Conservation (phyloP, 1,140 invertebrate species). For the Philopotamus ludificatus region DNA sequence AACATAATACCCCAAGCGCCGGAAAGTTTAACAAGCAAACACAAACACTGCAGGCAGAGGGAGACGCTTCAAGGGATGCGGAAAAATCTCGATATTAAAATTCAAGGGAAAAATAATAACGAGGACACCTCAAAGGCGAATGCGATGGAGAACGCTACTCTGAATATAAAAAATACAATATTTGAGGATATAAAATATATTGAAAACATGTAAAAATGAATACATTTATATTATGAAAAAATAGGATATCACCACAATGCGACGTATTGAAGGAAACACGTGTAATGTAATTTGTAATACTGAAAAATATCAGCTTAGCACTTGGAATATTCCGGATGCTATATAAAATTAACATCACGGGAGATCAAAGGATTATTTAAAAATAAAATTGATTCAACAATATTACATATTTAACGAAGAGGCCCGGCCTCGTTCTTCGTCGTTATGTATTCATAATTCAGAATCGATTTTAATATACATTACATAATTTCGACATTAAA, state of each 20-base stretch:
- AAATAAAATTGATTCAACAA: neutral
- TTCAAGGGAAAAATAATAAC: slow-evolving; percentile 7
- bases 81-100: slow-evolving; percentile 29
- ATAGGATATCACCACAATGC: too few species aligned
- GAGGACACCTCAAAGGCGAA: neutral
- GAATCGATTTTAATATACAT: slow-evolving; percentile 18
- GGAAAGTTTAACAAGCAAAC: slow-evolving; percentile 31
- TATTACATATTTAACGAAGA: neutral
- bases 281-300: too few species aligned
- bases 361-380: neutral
- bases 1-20: slow-evolving; percentile 25
- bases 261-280: too few species aligned
- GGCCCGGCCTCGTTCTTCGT: neutral
- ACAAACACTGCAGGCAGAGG: slow-evolving; percentile 25
- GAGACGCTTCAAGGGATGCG: slow-evolving; percentile 25
- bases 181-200: too few species aligned
- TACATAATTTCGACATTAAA: slow-evolving; percentile 23
- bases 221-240: too few species aligned
- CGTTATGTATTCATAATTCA: neutral
- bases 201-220: too few species aligned
- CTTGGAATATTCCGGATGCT: too few species aligned
- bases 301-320: too few species aligned
- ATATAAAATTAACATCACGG: too few species aligned
- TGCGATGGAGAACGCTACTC: too few species aligned
- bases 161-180: too few species aligned